Evolutionary conservation across 2,113 vertebrate genomes (phyloP).

Genomic region (Podarcis cretensis): DNA sequence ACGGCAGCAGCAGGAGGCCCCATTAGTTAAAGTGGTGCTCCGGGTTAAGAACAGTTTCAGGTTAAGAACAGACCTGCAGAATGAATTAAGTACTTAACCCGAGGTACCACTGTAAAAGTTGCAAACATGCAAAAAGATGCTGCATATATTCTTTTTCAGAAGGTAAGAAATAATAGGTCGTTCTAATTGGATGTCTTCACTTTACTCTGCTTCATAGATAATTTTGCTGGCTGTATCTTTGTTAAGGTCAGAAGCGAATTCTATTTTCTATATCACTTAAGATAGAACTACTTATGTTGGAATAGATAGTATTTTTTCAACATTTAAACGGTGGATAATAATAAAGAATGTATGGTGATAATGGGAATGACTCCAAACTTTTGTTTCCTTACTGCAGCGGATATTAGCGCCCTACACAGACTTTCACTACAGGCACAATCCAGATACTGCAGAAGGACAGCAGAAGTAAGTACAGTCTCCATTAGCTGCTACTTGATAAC

Average conservation of each 20-base stretch:
- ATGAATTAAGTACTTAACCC: too few relatives aligned
- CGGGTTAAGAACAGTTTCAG: too few relatives aligned
- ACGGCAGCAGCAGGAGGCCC: too few relatives aligned
- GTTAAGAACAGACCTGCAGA: too few relatives aligned
- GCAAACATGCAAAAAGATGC: neutral
- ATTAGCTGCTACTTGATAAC: neutral
- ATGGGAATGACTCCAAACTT: neutral
- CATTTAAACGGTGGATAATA: slow-evolving; percentile 16
- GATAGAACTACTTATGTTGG: neutral
- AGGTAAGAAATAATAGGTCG: too few relatives aligned
- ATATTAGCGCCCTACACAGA: slow-evolving; percentile 98
- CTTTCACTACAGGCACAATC: slow-evolving; percentile 99
- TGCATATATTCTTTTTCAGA: too few relatives aligned
- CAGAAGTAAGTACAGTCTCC: slow-evolving; percentile 88
- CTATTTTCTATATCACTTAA: neutral
- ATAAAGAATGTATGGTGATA: neutral
- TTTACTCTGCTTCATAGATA: too few relatives aligned
- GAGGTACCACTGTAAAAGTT: neutral
- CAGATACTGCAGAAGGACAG: slow-evolving; percentile 94
- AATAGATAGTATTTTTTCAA: neutral
- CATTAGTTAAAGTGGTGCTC: too few relatives aligned
- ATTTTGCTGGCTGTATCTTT: too few relatives aligned
- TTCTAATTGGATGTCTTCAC: too few relatives aligned
- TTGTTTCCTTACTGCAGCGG: slow-evolving; percentile 80
- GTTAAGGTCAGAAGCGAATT: too few relatives aligned